Evolutionary conservation across 2,113 vertebrate genomes (phyloP).

Genomic region (Campylorhamphus procurvoides): DNA sequence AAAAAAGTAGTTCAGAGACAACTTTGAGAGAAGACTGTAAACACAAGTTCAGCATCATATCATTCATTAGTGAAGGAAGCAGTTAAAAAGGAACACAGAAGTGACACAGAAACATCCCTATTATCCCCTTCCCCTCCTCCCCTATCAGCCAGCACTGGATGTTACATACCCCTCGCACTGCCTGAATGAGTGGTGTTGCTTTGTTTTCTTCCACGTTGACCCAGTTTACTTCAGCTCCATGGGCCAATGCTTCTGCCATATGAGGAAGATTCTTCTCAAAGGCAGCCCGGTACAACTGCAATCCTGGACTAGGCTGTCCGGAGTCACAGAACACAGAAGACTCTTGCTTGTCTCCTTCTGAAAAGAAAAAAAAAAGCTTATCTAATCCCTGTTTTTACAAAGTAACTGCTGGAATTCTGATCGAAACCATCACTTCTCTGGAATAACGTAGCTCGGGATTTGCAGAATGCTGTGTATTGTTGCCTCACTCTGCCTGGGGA

Average conservation of each 20-base stretch:
- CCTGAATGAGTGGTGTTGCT: slow-evolving; percentile 93
- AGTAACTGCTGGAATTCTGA: not conserved
- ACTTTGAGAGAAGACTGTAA: not conserved
- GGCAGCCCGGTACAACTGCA: slow-evolving; percentile 90
- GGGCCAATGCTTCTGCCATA: slow-evolving; percentile 95
- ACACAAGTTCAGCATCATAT: not conserved
- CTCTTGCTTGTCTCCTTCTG: slow-evolving; percentile 78
- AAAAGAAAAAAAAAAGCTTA: not conserved
- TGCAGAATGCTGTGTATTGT: not conserved
- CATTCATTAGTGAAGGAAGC: not conserved
- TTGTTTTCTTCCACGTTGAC: slow-evolving; percentile 87
- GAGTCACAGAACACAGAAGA: slow-evolving; percentile 79
- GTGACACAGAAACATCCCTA: not conserved
- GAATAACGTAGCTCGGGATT: not conserved
- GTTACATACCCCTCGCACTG: slow-evolving; percentile 89
- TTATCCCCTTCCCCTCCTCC: not conserved
- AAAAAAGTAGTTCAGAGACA: not conserved
- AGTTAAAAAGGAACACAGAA: not conserved
- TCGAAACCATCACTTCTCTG: not conserved
- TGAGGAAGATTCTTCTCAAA: slow-evolving; percentile 89
- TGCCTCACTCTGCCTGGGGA: not conserved
- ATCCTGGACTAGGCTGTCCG: slow-evolving; percentile 81
- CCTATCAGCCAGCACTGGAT: not conserved
- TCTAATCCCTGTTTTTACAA: not conserved
- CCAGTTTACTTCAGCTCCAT: slow-evolving; percentile 96